phyloP scores from a whole-genome alignment of 2,888 invertebrate species.

The Polydrusus tereticollis region DNA sequence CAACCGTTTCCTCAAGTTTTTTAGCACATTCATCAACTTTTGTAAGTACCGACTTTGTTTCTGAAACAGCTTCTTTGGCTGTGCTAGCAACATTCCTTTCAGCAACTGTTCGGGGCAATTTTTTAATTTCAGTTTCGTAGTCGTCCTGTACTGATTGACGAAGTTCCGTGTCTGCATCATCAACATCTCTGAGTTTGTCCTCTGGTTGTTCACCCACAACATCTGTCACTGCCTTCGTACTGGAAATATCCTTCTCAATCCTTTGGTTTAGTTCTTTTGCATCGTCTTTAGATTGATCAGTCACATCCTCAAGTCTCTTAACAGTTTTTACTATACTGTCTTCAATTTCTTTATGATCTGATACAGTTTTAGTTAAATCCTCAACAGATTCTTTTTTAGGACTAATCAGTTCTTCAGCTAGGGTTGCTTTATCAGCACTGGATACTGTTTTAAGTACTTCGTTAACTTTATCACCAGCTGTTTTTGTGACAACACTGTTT shows the following conservation, averaged over 20 bases:
- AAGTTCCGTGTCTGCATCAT: too few relatives aligned
- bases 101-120: too few relatives aligned
- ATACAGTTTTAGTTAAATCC: background rate
- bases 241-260: background rate
- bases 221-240: too few relatives aligned
- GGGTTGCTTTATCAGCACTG: too few relatives aligned
- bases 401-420: background rate
- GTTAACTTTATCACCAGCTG: conserved; percentile 10
- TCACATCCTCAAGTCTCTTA: background rate
- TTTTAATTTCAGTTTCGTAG: background rate
- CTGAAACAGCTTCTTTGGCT: background rate
- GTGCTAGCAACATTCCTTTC: background rate
- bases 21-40: conserved; percentile 21
- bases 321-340: background rate
- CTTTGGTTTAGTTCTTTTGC: background rate
- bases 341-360: background rate
- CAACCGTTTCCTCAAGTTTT: conserved; percentile 12
- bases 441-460: background rate
- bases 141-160: background rate
- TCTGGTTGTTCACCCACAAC: too few relatives aligned
- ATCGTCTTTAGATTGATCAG: background rate
- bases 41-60: background rate
- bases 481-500: background rate
- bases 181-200: background rate
- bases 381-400: background rate